Evolutionary conservation across 2,888 invertebrate genomes (phyloP), one percentile per base, ranked within the genome.

Genomic region (Cephus sareptanus): DNA sequence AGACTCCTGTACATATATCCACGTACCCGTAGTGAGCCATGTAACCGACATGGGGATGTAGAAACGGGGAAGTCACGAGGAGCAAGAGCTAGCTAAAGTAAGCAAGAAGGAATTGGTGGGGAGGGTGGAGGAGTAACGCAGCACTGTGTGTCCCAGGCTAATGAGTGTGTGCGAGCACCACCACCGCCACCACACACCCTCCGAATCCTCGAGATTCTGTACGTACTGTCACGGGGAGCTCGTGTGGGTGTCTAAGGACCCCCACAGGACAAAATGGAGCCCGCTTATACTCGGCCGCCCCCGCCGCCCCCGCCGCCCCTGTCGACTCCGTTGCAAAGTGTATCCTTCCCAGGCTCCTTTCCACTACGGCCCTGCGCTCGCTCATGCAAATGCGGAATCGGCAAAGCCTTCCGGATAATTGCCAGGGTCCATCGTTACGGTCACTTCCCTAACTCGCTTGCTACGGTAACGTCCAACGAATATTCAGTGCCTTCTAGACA

Each of bases 191-290:
- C 37, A 15, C 37, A 37, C 40, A 6, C 15, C 1, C 15, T 15
- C 40, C 0, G 40, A 15, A 40, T 40, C 40, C 40, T 40, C 70
- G 70, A 30, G 70, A 33, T 30, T 70, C 70, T 33, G 6, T 70
- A 70, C 70, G 11, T 70, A 33, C 70, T 30, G 12, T 12, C 30
- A 33, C 30, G 30, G 70, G 31, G 30, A 6, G 30, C 70, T 70
- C 1, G 83, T 84, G 81, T 83, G 79, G 79, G 79, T 84, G 80
- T 84, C 83, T 89, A 87, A 89, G 89, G 87, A 88, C 89, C 88
- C 86, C 88, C 70, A 86, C 87, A 89, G 89, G 89, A 90, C 90
- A 90, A 90, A 90, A 90, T 90, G 90, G 90, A 89, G 90, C 88
- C 87, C 87, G 89, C 88, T 89, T 87, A 88, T 88, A 88, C 88